These are phyloP conservation scores for Berghia stephanieae DNA, from an alignment of 1,140 invertebrate genomes.

Conservation along the genomic window DNA sequence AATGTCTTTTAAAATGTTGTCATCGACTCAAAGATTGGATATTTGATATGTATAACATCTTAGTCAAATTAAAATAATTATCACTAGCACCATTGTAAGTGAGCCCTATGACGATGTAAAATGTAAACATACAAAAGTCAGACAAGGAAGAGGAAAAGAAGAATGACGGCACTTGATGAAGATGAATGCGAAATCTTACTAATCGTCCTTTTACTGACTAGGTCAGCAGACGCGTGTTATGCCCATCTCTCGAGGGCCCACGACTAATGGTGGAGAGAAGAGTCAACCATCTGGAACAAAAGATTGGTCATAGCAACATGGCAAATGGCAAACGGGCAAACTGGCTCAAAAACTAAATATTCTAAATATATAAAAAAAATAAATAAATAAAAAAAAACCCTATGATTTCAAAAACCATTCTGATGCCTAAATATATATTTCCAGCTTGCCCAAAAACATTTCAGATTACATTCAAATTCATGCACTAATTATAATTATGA, in stretches of 20 bases:
- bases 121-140: too few species aligned
- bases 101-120: too few species aligned
- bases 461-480: not conserved
- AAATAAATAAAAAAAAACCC: not conserved
- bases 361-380: not conserved
- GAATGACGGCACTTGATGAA: not conserved
- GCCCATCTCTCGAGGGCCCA: slow-evolving; percentile 15
- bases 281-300: slow-evolving; percentile 34
- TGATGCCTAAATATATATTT: not conserved
- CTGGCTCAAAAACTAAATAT: slow-evolving; percentile 2
- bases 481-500: too few species aligned
- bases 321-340: slow-evolving; percentile 5
- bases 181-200: slow-evolving; percentile 26
- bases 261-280: slow-evolving; percentile 17
- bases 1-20: too few species aligned
- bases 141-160: slow-evolving; percentile 5
- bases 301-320: slow-evolving; percentile 31
- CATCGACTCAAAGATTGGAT: too few species aligned
- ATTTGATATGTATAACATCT: too few species aligned
- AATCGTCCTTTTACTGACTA: slow-evolving; percentile 31
- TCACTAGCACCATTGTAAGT: too few species aligned
- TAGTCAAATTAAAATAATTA: too few species aligned
- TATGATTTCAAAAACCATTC: not conserved
- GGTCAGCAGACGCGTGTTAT: slow-evolving; percentile 31
- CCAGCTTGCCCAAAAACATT: not conserved